Base-by-base conservation (phyloP, 2,113 vertebrate genomes). In the Paramormyrops kingsleyae region DNA sequence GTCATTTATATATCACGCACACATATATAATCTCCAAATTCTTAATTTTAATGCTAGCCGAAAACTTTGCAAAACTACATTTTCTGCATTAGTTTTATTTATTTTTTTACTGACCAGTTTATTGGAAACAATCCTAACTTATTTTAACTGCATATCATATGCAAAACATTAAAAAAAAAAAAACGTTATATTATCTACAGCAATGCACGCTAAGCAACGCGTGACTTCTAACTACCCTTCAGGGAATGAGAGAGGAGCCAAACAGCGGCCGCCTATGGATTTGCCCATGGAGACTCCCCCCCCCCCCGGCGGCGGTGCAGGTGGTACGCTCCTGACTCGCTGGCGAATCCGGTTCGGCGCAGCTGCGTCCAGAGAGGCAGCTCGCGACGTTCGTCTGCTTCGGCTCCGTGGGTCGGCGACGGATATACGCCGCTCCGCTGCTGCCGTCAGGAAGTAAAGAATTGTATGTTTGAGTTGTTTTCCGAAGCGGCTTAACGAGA, bases 391-490 rank as follows among this genome's bases (percentile, higher is more conserved):
- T 46, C 35, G 27, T 56, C 27, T 52, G 74, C 44, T 39, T 21
- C 47, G 50, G 74, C n/a, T 52, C 35, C 70, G 50, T 70, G 49
- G 17, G 31, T 50, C 27, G 46, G 19, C 49, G 8, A 70, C 74
- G 70, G 74, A 19, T 39, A 24, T 17, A 88, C 56, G 74, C 35
- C 44, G 47, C 50, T 42, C 5, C 31, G 77, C 24, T 83, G 21
- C 56, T 42, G 66, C 62, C n/a, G 10, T 89, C 88, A 56, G 88
- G 88, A 89, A 89, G 88, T 89, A 56, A 53, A 27, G 12, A 89
- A 89, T 83, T 70, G 46, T 89, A 83, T 21, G 88, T 52, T 89
- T 83, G 27, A n/a, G 27, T 52, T 83, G 77, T 89, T 83, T 83
- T 89, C 53, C 8, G 50, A 44, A 83, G 62, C 74, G 74, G 27